Conservation (phyloP, 2,113 vertebrate species). For the Natator depressus region DNA sequence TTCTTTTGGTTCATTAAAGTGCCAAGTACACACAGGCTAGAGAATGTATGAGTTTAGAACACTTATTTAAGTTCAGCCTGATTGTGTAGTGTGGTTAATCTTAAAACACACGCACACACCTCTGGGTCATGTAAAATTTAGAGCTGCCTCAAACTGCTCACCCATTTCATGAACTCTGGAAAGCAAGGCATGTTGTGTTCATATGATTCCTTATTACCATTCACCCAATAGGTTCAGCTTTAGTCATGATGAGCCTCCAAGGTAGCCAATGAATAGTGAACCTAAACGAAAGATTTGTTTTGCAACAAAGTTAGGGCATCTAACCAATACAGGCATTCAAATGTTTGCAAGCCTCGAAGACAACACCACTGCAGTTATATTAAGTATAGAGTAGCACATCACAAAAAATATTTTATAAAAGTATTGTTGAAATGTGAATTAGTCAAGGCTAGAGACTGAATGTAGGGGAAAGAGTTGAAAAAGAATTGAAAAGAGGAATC, state of each 20-base stretch:
- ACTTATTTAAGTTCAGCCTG: slow-evolving; percentile 8
- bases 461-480: not conserved
- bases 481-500: too few species aligned
- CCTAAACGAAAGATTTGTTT: not conserved
- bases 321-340: not conserved
- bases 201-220: not conserved
- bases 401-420: not conserved
- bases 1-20: not conserved
- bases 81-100: not conserved
- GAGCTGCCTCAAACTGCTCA: not conserved
- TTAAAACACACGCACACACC: not conserved
- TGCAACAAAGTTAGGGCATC: not conserved
- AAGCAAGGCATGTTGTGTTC: not conserved
- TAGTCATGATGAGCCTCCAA: not conserved
- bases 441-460: not conserved
- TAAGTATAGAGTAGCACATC: not conserved
- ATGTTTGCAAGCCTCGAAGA: not conserved
- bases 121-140: not conserved
- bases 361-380: not conserved
- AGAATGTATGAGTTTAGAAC: not conserved
- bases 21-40: not conserved
- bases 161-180: not conserved
- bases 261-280: not conserved
- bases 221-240: not conserved
- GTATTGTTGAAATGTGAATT: not conserved